phyloP scores from a whole-genome alignment of 1,140 invertebrate species.

The Spodoptera litura region DNA sequence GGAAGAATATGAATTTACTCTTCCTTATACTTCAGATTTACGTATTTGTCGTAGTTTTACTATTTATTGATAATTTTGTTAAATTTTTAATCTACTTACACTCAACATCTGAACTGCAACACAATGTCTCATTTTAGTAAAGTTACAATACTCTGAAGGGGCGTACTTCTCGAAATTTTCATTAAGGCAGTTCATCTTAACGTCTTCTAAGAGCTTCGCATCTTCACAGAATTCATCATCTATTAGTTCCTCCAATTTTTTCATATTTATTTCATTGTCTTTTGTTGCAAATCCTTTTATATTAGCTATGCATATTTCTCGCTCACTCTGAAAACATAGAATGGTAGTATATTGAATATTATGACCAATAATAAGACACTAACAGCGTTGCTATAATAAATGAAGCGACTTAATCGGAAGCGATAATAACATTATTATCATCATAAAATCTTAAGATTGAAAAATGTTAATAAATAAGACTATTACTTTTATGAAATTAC shows the following conservation, averaged over 20 bases:
- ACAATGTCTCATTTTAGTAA: slow-evolving; percentile 35
- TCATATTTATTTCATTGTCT: slow-evolving; percentile 42
- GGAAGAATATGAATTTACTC: too few relatives aligned
- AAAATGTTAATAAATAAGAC: too few relatives aligned
- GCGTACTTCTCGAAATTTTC: slow-evolving; percentile 40
- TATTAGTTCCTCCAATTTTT: not conserved
- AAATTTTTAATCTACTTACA: slow-evolving; percentile 8
- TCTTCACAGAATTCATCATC: slow-evolving; percentile 9
- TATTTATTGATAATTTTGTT: too few relatives aligned
- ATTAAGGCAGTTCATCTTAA: slow-evolving; percentile 42
- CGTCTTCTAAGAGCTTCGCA: not conserved
- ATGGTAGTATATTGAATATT: too few relatives aligned
- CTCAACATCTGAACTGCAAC: not conserved
- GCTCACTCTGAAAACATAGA: slow-evolving; percentile 48
- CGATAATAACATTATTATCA: too few relatives aligned
- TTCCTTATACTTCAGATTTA: too few relatives aligned
- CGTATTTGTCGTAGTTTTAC: too few relatives aligned
- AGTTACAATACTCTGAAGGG: slow-evolving; percentile 39
- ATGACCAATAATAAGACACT: too few relatives aligned
- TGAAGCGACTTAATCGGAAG: too few relatives aligned
- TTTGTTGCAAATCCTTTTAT: slow-evolving; percentile 29
- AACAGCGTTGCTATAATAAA: too few relatives aligned
- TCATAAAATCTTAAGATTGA: too few relatives aligned
- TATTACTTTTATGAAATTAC: too few relatives aligned
- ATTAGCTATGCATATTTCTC: slow-evolving; percentile 39